phyloP scores from a whole-genome alignment of 1,140 invertebrate genomes.

The Euura saliciscinereae region DNA sequence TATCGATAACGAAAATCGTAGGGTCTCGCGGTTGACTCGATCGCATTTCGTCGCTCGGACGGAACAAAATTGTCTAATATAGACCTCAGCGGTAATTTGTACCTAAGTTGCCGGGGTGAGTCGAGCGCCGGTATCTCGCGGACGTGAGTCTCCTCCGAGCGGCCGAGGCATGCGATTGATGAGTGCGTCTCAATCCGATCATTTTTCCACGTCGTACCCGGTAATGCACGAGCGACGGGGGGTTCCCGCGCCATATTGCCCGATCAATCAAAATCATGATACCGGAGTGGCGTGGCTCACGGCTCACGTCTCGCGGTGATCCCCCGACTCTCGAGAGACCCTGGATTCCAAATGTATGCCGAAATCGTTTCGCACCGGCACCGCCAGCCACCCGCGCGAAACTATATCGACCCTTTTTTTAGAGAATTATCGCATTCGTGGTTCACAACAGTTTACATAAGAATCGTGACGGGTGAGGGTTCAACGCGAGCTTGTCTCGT shows the following conservation, averaged over 20 bases:
- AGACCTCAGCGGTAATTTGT: conserved; percentile 1
- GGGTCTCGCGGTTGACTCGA: too few species aligned
- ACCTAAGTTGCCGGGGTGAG: not conserved
- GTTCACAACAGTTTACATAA: not conserved
- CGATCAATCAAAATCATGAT: conserved; percentile 56
- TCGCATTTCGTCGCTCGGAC: too few species aligned
- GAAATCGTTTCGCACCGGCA: not conserved
- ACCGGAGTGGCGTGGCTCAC: not conserved
- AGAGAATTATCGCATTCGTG: not conserved
- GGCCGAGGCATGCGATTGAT: conserved; percentile 45
- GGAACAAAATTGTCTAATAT: not conserved
- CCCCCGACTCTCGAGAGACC: not conserved
- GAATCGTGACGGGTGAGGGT: not conserved
- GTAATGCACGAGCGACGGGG: conserved; percentile 57
- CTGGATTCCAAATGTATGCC: too few species aligned
- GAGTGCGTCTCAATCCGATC: conserved; percentile 58
- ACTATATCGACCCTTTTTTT: not conserved
- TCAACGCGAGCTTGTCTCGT: not conserved
- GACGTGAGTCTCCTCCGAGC: too few species aligned
- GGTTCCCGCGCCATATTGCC: conserved; percentile 57
- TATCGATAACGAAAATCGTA: too few species aligned
- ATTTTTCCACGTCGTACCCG: conserved; percentile 55
- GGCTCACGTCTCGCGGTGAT: too few species aligned
- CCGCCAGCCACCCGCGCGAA: too few species aligned
- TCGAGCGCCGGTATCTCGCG: too few species aligned